Evolutionary conservation across 2,113 vertebrate genomes (phyloP), one percentile per base, ranked within the genome.

Genomic region (Bubo bubo): DNA sequence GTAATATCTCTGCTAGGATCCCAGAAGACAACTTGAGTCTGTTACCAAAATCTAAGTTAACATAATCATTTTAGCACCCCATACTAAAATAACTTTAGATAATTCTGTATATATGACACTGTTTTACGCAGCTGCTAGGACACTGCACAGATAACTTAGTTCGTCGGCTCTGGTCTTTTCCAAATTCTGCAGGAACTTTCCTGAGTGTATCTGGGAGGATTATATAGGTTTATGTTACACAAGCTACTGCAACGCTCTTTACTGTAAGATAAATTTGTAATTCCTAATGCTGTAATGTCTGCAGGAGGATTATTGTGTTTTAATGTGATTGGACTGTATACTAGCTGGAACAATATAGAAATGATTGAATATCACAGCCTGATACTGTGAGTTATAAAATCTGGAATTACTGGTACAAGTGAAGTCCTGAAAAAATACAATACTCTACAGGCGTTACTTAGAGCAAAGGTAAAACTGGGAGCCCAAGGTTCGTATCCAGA

Each of bases 241-340:
- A 24, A 85, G 43, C 35, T 66, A 39, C 80, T 6, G 32, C 23
- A 56, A 19, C 17, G 5, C 30, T 92, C 55, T 41, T 85, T 87
- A 75, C 64, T 60, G 6, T 23, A 79, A 85, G 75, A 94, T 52
- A 90, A 90, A 86, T 85, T 73, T 82, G n/a, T 74, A 90, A 71
- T 92, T 96, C 91, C 82, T 95, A 53, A 68, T 77, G 80, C 59
- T 89, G 56, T 43, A 79, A 70, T n/a, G 55, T 93, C 92, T 95
- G 88, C 50, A 6, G 28, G 43, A 90, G 73, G 93, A 95, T 96
- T 95, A 93, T 28, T 74, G 50, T 63, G 32, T 89, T 70, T 70
- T 95, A 77, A 88, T 91, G 90, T 94, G 86, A 92, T 87, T 94
- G 85, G 81, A 68, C 72, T 64, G 19, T 64, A 50, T 9, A 32